phyloP scores from a whole-genome alignment of 1,140 invertebrate genomes.

The Hylaeus anthracinus region DNA sequence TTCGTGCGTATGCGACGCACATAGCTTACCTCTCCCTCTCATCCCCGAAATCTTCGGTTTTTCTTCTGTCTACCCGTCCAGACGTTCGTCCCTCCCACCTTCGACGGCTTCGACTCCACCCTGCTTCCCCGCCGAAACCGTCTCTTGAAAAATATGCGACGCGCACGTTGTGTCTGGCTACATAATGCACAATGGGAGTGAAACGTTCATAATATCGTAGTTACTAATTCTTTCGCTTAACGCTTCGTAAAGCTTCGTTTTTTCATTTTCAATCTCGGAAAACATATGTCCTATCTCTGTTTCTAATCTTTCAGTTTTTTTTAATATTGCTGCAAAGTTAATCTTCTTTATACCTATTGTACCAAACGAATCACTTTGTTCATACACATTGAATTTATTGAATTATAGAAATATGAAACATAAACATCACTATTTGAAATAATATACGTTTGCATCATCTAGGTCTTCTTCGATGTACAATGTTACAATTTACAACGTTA shows the following conservation, averaged over 20 bases:
- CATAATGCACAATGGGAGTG: neutral
- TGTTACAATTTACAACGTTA: too few species aligned
- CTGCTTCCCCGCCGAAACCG: neutral
- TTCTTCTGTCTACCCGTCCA: conserved; percentile 32
- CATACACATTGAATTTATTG: too few species aligned
- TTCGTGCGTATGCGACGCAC: conserved; percentile 11
- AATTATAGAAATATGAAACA: too few species aligned
- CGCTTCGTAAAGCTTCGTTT: neutral
- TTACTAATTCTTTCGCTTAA: neutral
- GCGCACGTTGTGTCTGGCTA: neutral
- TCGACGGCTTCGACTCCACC: neutral
- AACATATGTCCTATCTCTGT: neutral
- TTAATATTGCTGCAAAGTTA: too few species aligned
- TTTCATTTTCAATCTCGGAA: too few species aligned
- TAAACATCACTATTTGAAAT: too few species aligned
- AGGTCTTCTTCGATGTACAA: too few species aligned
- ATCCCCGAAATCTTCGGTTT: conserved; percentile 30
- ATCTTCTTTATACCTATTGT: too few species aligned
- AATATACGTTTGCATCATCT: too few species aligned
- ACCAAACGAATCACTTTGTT: too few species aligned
- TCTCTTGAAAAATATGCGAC: conserved; percentile 15
- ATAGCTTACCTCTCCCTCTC: conserved; percentile 5
- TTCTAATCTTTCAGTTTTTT: neutral
- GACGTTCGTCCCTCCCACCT: conserved; percentile 10
- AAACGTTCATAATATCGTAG: conserved; percentile 2